Percentiles rank a stretch among this genome's conserved stretches.
phyloP scores from a whole-genome alignment of 1,140 invertebrate genomes.

The Drosophila bocki region DNA sequence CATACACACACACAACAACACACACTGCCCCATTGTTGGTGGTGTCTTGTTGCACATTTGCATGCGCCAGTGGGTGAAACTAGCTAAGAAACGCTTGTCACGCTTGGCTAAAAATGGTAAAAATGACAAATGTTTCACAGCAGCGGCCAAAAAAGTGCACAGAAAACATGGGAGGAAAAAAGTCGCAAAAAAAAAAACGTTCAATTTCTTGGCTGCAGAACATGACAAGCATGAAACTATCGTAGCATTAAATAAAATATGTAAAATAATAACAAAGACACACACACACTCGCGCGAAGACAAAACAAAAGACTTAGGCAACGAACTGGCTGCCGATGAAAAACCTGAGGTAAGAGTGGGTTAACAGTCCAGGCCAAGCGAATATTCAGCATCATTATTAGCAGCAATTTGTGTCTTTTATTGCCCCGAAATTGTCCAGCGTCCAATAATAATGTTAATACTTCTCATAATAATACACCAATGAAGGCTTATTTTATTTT shows the following conservation, averaged over 20 bases:
- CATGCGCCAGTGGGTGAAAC: constrained; percentile 78
- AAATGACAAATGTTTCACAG: constrained; percentile 83
- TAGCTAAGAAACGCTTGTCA: constrained; percentile 73
- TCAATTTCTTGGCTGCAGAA: constrained; percentile 76
- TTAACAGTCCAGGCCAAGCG: constrained; percentile 27
- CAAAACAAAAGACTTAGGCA: constrained; percentile 79
- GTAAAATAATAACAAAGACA: constrained; percentile 79
- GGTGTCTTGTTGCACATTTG: constrained; percentile 64
- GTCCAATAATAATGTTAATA: constrained; percentile 79
- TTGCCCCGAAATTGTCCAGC: constrained; percentile 78
- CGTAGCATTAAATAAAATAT: constrained; percentile 70
- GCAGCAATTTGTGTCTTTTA: constrained; percentile 82
- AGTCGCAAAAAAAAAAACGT: constrained; percentile 71
- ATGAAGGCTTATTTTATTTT: constrained; percentile 15
- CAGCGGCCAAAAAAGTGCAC: constrained; percentile 75
- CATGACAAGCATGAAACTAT: constrained; percentile 81
- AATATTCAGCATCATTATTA: constrained; percentile 73
- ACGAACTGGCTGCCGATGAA: constrained; percentile 55
- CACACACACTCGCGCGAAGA: constrained; percentile 31
- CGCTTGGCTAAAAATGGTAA: constrained; percentile 82
- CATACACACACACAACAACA: constrained; percentile 45
- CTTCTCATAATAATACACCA: constrained; percentile 78
- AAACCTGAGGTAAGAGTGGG: constrained; percentile 22
- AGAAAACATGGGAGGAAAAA: constrained; percentile 16
- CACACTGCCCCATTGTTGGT: constrained; percentile 37